These are phyloP conservation scores for Hydropotes inermis DNA, from an alignment of 2,113 vertebrate species.

Conservation along the genomic window DNA sequence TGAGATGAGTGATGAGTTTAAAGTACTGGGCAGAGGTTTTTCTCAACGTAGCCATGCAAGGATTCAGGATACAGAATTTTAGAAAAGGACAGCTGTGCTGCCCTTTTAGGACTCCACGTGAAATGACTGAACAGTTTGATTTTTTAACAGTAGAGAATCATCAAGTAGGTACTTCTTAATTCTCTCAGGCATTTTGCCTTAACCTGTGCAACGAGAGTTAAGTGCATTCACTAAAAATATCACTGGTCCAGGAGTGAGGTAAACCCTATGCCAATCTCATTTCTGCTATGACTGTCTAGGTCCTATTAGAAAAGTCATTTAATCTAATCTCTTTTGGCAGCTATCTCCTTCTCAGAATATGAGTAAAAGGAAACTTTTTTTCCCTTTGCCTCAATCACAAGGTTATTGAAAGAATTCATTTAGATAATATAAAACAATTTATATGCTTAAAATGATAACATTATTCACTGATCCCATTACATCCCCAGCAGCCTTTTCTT, in stretches of 20 bases:
- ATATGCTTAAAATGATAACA: constrained; percentile 31
- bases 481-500: background rate
- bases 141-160: background rate
- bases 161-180: background rate
- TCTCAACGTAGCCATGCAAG: fast-evolving
- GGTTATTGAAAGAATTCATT: constrained; percentile 41
- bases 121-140: background rate
- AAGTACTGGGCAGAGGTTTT: background rate
- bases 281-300: background rate
- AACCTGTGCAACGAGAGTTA: fast-evolving
- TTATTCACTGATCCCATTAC: background rate
- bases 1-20: background rate
- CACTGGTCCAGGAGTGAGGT: background rate
- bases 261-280: background rate
- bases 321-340: background rate
- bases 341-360: background rate
- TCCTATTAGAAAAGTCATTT: background rate
- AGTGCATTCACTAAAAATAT: background rate
- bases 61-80: background rate
- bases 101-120: background rate
- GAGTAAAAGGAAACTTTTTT: background rate
- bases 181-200: background rate
- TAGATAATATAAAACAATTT: constrained; percentile 27
- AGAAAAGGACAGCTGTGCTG: background rate
- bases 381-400: background rate